A percentile compares a stretch with the other conserved stretches of the same genome.
These are phyloP conservation scores for Psilopsiagon aymara DNA, from an alignment of 2,113 vertebrate genomes.

Conservation along the genomic window DNA sequence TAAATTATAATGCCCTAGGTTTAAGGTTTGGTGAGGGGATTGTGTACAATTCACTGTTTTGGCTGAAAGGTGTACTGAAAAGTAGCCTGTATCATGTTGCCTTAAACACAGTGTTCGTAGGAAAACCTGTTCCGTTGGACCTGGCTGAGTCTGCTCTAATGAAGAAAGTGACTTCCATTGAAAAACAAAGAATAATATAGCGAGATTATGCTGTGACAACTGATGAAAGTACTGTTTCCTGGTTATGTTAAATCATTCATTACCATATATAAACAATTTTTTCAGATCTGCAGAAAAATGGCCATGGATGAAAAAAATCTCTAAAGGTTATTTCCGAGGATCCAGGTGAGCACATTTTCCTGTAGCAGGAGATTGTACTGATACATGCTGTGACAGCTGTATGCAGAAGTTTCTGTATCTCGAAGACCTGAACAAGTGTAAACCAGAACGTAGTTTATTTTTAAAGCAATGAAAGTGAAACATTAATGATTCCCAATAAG, in stretches of 20 bases:
- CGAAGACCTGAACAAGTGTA: neutral
- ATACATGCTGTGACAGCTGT: neutral
- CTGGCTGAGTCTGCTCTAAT: neutral
- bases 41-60: neutral
- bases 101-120: neutral
- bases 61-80: neutral
- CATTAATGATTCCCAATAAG: neutral
- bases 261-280: slow-evolving; percentile 45
- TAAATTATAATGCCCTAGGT: neutral
- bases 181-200: slow-evolving; percentile 17
- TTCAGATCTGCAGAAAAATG: slow-evolving; percentile 89
- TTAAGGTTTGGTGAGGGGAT: neutral
- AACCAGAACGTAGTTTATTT: neutral
- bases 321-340: slow-evolving; percentile 94
- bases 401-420: neutral
- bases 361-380: neutral
- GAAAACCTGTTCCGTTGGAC: neutral
- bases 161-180: slow-evolving; percentile 16
- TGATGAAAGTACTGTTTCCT: neutral
- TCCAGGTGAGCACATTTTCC: slow-evolving; percentile 82
- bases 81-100: neutral
- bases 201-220: slow-evolving; percentile 18
- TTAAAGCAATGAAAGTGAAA: neutral
- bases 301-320: slow-evolving; percentile 92
- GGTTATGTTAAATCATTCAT: slow-evolving; percentile 14